These are phyloP conservation scores for Rachycentron canadum DNA, from an alignment of 2,797 vertebrate species.

Conservation along the genomic window DNA sequence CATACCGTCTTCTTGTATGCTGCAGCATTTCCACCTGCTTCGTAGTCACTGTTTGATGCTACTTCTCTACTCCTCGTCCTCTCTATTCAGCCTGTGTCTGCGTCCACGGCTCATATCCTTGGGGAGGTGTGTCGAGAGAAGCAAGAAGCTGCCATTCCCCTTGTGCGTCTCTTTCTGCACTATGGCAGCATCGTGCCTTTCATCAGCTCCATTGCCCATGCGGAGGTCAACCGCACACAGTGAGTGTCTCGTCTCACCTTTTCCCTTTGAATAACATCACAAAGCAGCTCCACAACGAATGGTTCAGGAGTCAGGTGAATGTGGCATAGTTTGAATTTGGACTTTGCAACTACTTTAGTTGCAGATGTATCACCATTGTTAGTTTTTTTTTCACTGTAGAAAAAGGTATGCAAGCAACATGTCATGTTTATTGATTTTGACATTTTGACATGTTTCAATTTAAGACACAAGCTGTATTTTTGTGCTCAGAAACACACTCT, in stretches of 20 bases:
- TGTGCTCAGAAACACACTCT: background rate
- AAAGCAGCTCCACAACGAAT: background rate
- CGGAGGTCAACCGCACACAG: constrained; percentile 98
- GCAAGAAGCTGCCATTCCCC: constrained; percentile 96
- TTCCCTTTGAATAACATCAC: background rate
- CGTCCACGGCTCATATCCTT: constrained; percentile 93
- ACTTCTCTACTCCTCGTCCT: background rate
- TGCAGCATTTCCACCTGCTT: too few species aligned
- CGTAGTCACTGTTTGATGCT: background rate
- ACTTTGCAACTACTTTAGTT: background rate
- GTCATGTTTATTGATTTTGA: constrained; percentile 4
- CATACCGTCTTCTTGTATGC: background rate
- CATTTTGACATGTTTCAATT: background rate
- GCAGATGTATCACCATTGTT: background rate
- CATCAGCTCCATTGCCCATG: constrained; percentile 95
- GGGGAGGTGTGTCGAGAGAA: constrained; percentile 98
- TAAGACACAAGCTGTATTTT: background rate
- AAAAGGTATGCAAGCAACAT: background rate
- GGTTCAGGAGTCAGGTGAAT: background rate
- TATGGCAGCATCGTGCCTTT: constrained; percentile 97
- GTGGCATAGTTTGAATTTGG: constrained; percentile 6
- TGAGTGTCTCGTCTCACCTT: constrained; percentile 81
- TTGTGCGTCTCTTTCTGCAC: constrained; percentile 96
- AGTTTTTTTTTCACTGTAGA: background rate
- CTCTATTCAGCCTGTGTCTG: constrained; percentile 91